A percentile compares a stretch with the other conserved stretches of the same genome.
These are phyloP conservation scores for Oceanites oceanicus DNA, from an alignment of 2,113 vertebrate species.

Conservation along the genomic window DNA sequence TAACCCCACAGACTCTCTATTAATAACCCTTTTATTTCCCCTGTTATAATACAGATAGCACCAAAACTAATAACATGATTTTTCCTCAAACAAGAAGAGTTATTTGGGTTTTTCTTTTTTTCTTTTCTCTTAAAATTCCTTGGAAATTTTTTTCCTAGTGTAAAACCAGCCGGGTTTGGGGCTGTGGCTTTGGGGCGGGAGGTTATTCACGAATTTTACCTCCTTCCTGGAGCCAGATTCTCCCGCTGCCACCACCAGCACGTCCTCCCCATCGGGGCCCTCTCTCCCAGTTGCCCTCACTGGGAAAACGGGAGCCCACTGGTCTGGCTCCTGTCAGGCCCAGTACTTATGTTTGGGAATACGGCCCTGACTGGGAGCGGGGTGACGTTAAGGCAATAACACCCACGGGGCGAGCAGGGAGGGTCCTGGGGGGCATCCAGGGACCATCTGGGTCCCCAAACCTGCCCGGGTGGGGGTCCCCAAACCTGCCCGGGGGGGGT, in stretches of 20 bases:
- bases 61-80: background rate
- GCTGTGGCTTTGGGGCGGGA: background rate
- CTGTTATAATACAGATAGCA: background rate
- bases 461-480: background rate
- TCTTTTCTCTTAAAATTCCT: background rate
- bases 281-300: background rate
- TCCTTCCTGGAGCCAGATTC: background rate
- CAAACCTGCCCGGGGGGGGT: background rate
- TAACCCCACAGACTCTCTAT: background rate
- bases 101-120: background rate
- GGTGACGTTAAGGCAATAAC: background rate
- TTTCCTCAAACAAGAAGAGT: background rate
- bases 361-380: background rate
- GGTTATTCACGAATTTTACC: background rate
- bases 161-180: background rate
- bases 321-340: background rate
- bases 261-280: accelerated
- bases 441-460: background rate
- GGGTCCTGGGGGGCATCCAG: background rate
- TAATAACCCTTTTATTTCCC: background rate
- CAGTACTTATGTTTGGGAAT: background rate
- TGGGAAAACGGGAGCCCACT: background rate
- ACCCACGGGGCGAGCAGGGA: accelerated
- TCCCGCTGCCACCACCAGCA: background rate
- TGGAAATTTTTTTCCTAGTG: background rate